Evolutionary conservation across 1,140 invertebrate species (phyloP).

Genomic region (Diachasmimorpha longicaudata): DNA sequence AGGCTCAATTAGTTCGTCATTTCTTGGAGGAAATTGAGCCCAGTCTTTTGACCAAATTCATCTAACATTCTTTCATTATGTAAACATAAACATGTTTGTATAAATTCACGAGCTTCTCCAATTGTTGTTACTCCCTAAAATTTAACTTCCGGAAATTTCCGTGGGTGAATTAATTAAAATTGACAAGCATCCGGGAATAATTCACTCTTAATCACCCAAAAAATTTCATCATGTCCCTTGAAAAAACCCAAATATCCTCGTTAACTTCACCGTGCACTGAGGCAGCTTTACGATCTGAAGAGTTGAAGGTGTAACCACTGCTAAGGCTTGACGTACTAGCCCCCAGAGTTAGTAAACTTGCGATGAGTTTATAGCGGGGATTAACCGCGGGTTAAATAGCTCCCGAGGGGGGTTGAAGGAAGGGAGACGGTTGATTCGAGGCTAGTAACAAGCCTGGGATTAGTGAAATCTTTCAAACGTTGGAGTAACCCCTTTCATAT

Average conservation of each 20-base stretch:
- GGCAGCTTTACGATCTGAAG: neutral
- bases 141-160: neutral
- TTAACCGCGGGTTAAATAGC: slow-evolving; percentile 15
- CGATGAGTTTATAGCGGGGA: slow-evolving; percentile 8
- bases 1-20: too few species aligned
- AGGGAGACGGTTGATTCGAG: neutral
- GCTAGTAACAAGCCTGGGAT: neutral
- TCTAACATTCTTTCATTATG: too few species aligned
- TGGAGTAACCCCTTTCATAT: neutral
- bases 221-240: neutral
- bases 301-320: neutral
- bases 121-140: too few species aligned
- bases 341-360: neutral
- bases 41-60: too few species aligned
- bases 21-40: too few species aligned
- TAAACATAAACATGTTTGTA: too few species aligned
- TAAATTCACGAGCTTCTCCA: too few species aligned
- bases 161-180: neutral
- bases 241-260: neutral
- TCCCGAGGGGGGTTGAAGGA: neutral
- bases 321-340: neutral
- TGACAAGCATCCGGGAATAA: neutral
- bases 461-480: neutral
- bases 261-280: neutral
- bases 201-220: neutral